Percentiles rank a stretch among this genome's conserved stretches.
Conservation (phyloP, 2,797 vertebrate genomes). For the Erethizon dorsatum region DNA sequence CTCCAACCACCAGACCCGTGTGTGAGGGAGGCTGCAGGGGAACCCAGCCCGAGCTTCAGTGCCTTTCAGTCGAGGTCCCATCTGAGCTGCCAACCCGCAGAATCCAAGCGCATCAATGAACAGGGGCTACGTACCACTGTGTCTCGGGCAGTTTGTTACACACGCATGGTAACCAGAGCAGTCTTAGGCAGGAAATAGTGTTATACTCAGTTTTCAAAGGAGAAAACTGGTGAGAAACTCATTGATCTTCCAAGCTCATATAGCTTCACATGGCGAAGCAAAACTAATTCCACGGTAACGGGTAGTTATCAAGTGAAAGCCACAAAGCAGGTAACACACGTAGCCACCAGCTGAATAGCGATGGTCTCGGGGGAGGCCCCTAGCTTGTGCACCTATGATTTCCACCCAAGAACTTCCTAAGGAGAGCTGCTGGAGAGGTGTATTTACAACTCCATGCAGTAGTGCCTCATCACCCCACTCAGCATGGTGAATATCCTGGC, state of each 20-base stretch:
- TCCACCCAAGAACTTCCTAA: background rate
- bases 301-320: background rate
- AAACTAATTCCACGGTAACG: background rate
- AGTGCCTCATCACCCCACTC: too few relatives aligned
- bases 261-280: background rate
- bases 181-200: background rate
- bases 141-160: too few relatives aligned
- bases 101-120: background rate
- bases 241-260: background rate
- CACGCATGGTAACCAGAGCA: background rate
- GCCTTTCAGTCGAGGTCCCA: background rate
- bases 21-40: background rate
- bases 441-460: background rate
- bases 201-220: background rate
- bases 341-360: too few relatives aligned
- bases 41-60: too few relatives aligned
- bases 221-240: background rate
- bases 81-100: background rate
- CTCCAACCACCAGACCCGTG: background rate
- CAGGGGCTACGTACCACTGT: rapidly evolving
- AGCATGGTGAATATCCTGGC: background rate
- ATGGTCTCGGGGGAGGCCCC: background rate
- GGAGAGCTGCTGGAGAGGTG: background rate
- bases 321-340: background rate
- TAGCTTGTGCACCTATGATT: too few relatives aligned